These are phyloP conservation scores for Siniperca undulata DNA, from an alignment of 2,797 vertebrate species.

Conservation along the genomic window DNA sequence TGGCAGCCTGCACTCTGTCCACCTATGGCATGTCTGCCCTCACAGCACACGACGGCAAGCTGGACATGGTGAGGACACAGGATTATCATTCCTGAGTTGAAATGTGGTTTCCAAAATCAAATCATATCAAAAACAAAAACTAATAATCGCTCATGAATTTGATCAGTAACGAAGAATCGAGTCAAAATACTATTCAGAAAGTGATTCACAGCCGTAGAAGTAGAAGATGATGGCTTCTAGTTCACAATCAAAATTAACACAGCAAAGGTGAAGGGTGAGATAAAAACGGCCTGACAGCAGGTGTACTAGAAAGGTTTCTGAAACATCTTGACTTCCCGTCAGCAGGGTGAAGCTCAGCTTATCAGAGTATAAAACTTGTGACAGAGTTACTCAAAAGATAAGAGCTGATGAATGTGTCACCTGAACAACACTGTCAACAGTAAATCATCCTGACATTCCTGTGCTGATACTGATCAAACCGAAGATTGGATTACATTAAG, in stretches of 20 bases:
- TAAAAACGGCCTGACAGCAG: not conserved
- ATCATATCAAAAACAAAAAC: too few species aligned
- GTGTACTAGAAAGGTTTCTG: not conserved
- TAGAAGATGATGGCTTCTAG: not conserved
- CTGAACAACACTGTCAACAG: slow-evolving; percentile 6
- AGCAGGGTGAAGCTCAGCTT: not conserved
- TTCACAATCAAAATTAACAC: not conserved
- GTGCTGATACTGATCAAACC: slow-evolving; percentile 47
- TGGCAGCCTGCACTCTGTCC: slow-evolving; percentile 89
- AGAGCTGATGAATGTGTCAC: slow-evolving; percentile 17
- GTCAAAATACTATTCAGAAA: not conserved
- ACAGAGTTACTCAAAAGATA: slow-evolving; percentile 13
- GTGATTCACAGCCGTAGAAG: not conserved
- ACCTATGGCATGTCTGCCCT: slow-evolving; percentile 87
- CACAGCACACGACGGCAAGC: slow-evolving; percentile 83
- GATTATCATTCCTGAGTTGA: fast-evolving
- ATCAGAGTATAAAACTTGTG: slow-evolving; percentile 14
- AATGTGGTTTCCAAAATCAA: not conserved
- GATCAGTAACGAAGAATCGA: not conserved
- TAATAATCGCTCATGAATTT: not conserved
- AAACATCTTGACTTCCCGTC: not conserved
- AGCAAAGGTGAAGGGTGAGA: not conserved
- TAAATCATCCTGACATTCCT: slow-evolving; percentile 36
- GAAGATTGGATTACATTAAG: not conserved
- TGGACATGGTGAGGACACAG: slow-evolving; percentile 88